These are phyloP conservation scores for Elgaria multicarinata DNA, from an alignment of 2,113 vertebrate genomes.

Conservation along the genomic window DNA sequence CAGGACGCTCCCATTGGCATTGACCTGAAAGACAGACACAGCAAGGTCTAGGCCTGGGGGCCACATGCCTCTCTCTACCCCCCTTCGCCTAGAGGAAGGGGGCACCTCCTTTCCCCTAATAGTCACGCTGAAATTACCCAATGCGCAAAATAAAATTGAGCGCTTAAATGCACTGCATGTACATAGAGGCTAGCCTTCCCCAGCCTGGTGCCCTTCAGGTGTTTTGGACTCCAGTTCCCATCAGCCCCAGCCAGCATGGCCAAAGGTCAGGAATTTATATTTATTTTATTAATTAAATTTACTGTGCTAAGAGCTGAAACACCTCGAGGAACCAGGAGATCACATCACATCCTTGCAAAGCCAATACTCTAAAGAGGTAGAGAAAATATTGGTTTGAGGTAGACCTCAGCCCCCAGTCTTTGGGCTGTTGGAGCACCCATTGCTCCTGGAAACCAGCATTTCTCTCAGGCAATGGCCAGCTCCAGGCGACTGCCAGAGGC, in stretches of 20 bases:
- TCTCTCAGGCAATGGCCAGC: not conserved
- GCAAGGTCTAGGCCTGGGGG: not conserved
- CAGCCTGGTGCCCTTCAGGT: no score
- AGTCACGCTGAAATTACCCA: not conserved
- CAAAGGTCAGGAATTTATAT: no score
- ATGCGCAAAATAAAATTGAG: not conserved
- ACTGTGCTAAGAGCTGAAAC: no score
- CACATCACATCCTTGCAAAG: not conserved
- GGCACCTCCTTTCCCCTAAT: not conserved
- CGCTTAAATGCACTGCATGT: no score
- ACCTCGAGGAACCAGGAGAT: no score
- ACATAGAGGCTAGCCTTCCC: no score
- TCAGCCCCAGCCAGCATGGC: no score
- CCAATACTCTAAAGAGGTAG: not conserved
- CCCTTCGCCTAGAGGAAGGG: not conserved
- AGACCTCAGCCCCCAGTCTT: no score
- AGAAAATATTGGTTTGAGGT: not conserved
- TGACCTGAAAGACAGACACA: conserved; percentile 78
- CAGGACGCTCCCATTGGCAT: conserved; percentile 94
- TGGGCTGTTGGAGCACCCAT: not conserved
- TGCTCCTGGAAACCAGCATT: not conserved
- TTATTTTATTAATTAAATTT: no score
- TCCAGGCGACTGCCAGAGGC: not conserved
- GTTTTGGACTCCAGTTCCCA: no score
- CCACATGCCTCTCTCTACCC: no score